Evolutionary conservation across 2,797 vertebrate species (phyloP).

Genomic region (Oreochromis grahami): DNA sequence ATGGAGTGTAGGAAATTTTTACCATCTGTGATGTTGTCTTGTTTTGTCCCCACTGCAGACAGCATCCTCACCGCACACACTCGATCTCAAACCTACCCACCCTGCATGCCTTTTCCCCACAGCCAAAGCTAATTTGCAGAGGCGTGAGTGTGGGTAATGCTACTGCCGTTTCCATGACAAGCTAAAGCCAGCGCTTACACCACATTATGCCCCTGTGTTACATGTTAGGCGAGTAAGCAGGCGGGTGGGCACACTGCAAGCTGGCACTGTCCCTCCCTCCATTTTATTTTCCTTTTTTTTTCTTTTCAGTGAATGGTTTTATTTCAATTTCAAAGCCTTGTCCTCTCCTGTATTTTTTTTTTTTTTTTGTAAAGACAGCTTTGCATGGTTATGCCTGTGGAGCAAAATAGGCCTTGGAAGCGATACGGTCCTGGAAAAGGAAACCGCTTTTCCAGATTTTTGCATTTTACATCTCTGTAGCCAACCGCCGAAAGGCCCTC

Average conservation of each 20-base stretch:
- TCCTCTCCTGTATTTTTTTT: conserved; percentile 1
- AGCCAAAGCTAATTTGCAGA: conserved; percentile 74
- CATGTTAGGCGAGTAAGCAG: conserved; percentile 43
- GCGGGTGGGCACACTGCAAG: conserved; percentile 39
- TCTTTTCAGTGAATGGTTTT: conserved; percentile 16
- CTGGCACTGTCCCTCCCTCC: conserved; percentile 44
- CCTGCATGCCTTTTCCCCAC: background rate
- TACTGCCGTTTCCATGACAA: conserved; percentile 61
- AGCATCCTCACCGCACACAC: background rate
- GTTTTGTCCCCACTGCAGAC: background rate
- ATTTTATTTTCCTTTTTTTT: background rate
- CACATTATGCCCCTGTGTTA: conserved; percentile 59
- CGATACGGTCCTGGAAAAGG: conserved; percentile 46
- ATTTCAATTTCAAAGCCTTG: conserved; percentile 50
- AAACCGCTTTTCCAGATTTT: conserved; percentile 49
- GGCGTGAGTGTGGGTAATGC: conserved; percentile 71
- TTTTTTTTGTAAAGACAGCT: background rate
- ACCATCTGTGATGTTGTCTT: background rate
- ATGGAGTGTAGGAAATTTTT: background rate
- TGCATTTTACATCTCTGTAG: conserved; percentile 60
- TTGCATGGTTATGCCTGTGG: conserved; percentile 54
- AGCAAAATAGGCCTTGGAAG: conserved; percentile 55
- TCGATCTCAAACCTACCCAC: conserved; percentile 6
- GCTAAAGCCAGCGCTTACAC: conserved; percentile 70
- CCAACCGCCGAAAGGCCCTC: conserved; percentile 57